Base-by-base conservation (phyloP, 2,113 vertebrate species). In the Pampusana beccarii region DNA sequence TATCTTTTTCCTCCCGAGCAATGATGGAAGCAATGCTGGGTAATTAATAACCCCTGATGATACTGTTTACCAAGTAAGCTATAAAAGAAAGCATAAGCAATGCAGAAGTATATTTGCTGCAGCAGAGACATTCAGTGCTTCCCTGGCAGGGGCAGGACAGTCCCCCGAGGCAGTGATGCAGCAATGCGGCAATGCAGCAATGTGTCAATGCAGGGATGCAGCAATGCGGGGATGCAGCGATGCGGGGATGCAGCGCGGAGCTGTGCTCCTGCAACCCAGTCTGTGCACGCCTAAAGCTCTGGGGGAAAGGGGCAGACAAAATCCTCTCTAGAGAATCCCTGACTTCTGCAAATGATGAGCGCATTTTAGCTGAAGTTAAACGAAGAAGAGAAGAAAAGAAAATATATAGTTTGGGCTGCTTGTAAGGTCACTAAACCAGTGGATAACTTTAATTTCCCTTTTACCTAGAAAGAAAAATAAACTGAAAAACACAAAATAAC, bases 391-490 rank as follows among this genome's bases (percentile, higher is more conserved):
- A 7, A 80, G 29, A 48, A 50, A 82, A 62, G 21, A 58, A 80
- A 88, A 73, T n/a, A 70, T 2, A 11, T 4, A 13, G 29, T 57
- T 69, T 66, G 36, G 34, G 75, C 67, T 93, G 88, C 67, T 64
- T 53, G 57, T n/a, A 94, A 70, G 72, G 79, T 66, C 85, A 70
- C 90, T 42, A 21, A 79, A 34, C 21, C 71, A 67, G 80, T 42
- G 42, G 65, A 90, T 51, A 61, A 26, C 60, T 90, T 88, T 53
- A 74, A 90, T 95, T 97, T 93, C 92, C 81, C 65, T 94, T 95
- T 96, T 78, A 95, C 87, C 92, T 78, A 88, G 97, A 96, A 97
- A 97, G 58, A 88, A 95, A 95, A 97, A 97, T 75, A 96, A 94
- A 93, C 58, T 11, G 13, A 44, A 70, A 82, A 91, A 69, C 57